Percentiles rank a stretch among this genome's conserved stretches.
These are phyloP conservation scores for Hyles lineata DNA, from an alignment of 2,888 invertebrate species.

Conservation along the genomic window DNA sequence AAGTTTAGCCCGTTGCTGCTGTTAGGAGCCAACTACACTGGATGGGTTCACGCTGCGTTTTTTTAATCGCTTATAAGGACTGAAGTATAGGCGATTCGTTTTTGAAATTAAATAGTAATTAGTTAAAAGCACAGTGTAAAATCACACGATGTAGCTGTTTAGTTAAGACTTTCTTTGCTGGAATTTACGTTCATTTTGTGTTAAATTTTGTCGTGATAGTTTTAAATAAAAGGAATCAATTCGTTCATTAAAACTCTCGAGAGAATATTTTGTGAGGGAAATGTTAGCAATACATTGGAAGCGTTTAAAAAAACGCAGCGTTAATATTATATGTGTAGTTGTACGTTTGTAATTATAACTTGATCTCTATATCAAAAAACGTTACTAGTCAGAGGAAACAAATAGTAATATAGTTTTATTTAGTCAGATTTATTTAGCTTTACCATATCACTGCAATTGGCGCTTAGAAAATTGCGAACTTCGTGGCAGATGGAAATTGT, in stretches of 20 bases:
- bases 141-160: not conserved
- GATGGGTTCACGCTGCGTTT: conserved; percentile 19
- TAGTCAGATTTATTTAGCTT: conserved; percentile 50
- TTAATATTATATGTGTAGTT: not conserved
- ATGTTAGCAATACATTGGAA: not conserved
- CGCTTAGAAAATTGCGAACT: conserved; percentile 1
- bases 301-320: conserved; percentile 14
- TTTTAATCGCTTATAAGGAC: not conserved
- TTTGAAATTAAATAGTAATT: not conserved
- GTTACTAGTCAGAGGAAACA: conserved; percentile 77
- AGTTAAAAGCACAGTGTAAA: not conserved
- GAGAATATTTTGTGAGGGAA: not conserved
- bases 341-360: conserved; percentile 31
- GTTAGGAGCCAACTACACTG: conserved; percentile 14
- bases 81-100: not conserved
- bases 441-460: conserved; percentile 11
- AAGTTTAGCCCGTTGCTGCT: conserved; percentile 35
- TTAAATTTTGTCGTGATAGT: no score
- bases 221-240: no score
- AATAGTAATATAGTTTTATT: conserved; percentile 63
- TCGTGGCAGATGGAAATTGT: not conserved
- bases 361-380: conserved; percentile 76
- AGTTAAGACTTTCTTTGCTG: no score
- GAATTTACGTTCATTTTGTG: no score
- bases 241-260: not conserved